Percentiles rank a stretch among this genome's conserved stretches.
Conservation (phyloP, 2,797 vertebrate genomes). For the Hoplostethus mediterraneus region DNA sequence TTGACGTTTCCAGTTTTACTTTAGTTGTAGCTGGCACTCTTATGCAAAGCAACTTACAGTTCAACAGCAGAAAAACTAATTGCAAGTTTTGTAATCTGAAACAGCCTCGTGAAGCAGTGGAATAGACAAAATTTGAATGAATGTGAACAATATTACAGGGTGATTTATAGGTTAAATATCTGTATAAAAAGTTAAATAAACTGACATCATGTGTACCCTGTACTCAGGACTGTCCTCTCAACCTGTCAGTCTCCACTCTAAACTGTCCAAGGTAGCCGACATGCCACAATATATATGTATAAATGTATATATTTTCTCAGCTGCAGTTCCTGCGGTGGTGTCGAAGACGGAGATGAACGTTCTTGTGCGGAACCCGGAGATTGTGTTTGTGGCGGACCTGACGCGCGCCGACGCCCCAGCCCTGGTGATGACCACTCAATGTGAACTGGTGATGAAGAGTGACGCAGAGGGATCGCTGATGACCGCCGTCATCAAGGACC, state of each 20-base stretch:
- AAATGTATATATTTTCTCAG: conserved; percentile 54
- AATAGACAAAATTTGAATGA: too few species aligned
- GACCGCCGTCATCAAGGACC: conserved; percentile 90
- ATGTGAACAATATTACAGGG: too few species aligned
- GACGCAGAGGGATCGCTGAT: conserved; percentile 84
- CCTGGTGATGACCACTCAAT: conserved; percentile 93
- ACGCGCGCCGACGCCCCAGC: conserved; percentile 93
- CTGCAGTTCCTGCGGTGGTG: conserved; percentile 70
- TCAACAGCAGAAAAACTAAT: background rate
- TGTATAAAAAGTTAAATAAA: background rate
- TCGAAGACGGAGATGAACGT: conserved; percentile 91
- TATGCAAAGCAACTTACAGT: background rate
- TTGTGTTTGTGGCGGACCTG: conserved; percentile 97
- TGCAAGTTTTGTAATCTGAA: background rate
- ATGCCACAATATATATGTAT: too few species aligned
- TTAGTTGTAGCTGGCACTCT: background rate
- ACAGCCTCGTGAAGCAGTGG: background rate
- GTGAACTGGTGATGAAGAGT: conserved; percentile 89
- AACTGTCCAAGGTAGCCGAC: too few species aligned
- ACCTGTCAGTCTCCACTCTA: too few species aligned
- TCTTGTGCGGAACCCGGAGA: conserved; percentile 93
- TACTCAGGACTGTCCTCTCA: background rate
- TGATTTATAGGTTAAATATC: too few species aligned
- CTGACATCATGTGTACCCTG: background rate
- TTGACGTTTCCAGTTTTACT: conserved; percentile 24